Conservation (phyloP, 1,140 invertebrate species). For the Aphelenchoides avenae region DNA sequence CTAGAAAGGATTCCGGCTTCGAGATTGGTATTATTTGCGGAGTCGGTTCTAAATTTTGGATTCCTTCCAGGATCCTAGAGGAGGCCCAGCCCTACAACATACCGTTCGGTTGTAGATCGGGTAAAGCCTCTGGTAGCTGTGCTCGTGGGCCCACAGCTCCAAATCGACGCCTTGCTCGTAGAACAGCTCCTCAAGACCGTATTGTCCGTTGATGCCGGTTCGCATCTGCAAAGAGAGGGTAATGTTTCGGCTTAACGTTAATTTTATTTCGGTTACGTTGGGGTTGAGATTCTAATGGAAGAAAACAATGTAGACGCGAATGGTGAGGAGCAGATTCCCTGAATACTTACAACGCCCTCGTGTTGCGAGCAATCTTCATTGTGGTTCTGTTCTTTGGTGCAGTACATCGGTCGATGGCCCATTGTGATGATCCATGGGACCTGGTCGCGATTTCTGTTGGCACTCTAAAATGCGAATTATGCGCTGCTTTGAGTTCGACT, state of each 20-base stretch:
- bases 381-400: slow-evolving; percentile 79
- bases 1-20: too few relatives aligned
- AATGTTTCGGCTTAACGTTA: slow-evolving; percentile 5
- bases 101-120: slow-evolving; percentile 79
- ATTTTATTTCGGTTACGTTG: too few relatives aligned
- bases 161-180: slow-evolving; percentile 67
- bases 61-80: background rate
- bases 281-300: too few relatives aligned
- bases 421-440: slow-evolving; percentile 84
- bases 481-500: slow-evolving; percentile 83
- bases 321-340: too few relatives aligned
- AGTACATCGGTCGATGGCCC: slow-evolving; percentile 92
- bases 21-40: too few relatives aligned
- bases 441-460: slow-evolving; percentile 34
- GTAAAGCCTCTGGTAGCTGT: slow-evolving; percentile 80
- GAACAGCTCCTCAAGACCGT: slow-evolving; percentile 74
- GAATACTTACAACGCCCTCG: slow-evolving; percentile 6
- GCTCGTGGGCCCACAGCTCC: slow-evolving; percentile 63
- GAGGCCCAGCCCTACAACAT: background rate
- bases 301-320: too few relatives aligned
- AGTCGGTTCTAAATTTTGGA: slow-evolving; percentile 76
- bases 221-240: slow-evolving; percentile 29
- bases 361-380: slow-evolving; percentile 10
- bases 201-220: slow-evolving; percentile 14
- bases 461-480: slow-evolving; percentile 28